Evolutionary conservation across 1,140 invertebrate species (phyloP).

Genomic region (Globodera ellingtonae): DNA sequence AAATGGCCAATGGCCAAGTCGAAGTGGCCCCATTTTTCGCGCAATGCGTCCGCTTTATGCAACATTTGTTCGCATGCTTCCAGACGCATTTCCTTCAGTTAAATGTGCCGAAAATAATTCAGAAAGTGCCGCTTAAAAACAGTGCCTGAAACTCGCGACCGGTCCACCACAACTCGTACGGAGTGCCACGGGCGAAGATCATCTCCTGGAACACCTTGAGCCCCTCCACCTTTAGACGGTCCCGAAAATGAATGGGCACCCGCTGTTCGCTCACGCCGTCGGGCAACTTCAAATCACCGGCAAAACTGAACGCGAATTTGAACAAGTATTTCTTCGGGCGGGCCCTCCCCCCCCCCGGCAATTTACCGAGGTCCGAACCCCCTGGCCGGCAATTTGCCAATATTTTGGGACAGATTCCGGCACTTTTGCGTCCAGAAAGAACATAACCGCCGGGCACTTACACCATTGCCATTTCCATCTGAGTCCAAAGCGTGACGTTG

Average conservation of each 20-base stretch:
- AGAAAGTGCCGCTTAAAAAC: not conserved
- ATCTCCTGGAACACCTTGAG: slow-evolving; percentile 64
- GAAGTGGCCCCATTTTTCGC: slow-evolving; percentile 41
- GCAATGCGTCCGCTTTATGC: slow-evolving; percentile 33
- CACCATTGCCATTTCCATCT: slow-evolving; percentile 65
- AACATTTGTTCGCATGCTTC: slow-evolving; percentile 65
- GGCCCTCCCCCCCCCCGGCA: not conserved
- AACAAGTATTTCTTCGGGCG: not conserved
- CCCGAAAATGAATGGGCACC: slow-evolving; percentile 62
- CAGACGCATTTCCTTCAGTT: slow-evolving; percentile 49
- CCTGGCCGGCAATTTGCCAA: no score
- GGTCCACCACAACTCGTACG: slow-evolving; percentile 64
- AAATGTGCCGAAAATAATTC: no score
- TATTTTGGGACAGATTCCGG: no score
- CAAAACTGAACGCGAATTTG: slow-evolving; percentile 36
- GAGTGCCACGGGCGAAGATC: slow-evolving; percentile 61
- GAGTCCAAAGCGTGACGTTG: slow-evolving; percentile 60
- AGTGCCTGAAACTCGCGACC: slow-evolving; percentile 60
- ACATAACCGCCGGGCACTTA: not conserved
- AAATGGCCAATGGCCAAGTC: slow-evolving; percentile 64
- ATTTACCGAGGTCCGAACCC: no score
- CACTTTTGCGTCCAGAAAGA: not conserved
- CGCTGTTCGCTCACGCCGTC: slow-evolving; percentile 52
- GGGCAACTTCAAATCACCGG: slow-evolving; percentile 57
- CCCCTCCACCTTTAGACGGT: slow-evolving; percentile 59